Base-by-base conservation (phyloP, 2,797 vertebrate genomes). In the Labeo calbasu region DNA sequence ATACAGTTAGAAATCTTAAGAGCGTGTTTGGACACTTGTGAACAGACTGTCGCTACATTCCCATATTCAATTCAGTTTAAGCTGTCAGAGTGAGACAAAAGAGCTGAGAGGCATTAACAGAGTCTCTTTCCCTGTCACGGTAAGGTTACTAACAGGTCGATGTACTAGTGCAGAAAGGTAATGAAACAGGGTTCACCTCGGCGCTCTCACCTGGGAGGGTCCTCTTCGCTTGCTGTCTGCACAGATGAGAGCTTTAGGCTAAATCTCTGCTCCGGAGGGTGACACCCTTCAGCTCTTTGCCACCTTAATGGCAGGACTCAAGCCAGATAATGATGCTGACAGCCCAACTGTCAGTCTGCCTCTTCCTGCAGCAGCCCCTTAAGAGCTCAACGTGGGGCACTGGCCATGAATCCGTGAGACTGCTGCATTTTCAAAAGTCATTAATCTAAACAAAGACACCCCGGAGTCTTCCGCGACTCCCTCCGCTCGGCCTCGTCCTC, bases 391-490 rank as follows among this genome's bases (percentile, higher is more conserved):
- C 15, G 14, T 81, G 50, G 59, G 81, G 36, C 46, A 77, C 53
- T 57, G 81, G 76, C 70, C 70, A 28, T 77, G 87, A 85, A 82
- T 84, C 78, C 68, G 36, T 53, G 75, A 83, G 84, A 85, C 79
- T 80, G 76, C 85, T 57, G 82, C 82, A 84, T 86, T 89, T 88
- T 90, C 85, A 86, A 83, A 86, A 88, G 88, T 87, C 88, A 87
- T 90, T 89, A 89, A 90, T 89, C 88, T 88, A 87, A 86, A 79
- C 83, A 85, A 86, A 88, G 87, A 88, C 59, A 48, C 79, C 76
- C 55, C 11, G 21, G 79, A 51, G 63, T 61, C 66, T 81, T 84
- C 32, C 3, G 36, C n/a, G 66, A 73, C 69, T 69, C 79, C 63
- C 55, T 59, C 25, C 6, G 46, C 84, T 80, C 57, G 63, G 68